Conservation (phyloP, 2,888 invertebrate species). For the Pediacus dermestoides region DNA sequence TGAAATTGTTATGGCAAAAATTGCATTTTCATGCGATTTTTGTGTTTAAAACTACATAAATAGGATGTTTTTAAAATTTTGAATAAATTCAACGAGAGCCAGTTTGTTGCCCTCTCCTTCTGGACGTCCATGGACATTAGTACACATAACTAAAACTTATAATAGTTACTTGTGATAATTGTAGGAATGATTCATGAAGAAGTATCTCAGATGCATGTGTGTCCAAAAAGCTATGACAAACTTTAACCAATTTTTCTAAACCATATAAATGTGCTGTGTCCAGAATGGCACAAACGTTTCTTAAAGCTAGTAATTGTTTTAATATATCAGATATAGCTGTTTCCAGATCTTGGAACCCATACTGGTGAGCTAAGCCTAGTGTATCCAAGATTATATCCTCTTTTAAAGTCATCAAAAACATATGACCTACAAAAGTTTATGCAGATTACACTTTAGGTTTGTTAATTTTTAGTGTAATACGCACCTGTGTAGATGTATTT, state of each 20-base stretch:
- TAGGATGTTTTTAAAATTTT: too few relatives aligned
- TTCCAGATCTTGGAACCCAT: conserved; percentile 91
- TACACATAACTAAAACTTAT: too few relatives aligned
- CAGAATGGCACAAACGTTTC: conserved; percentile 92
- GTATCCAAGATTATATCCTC: conserved; percentile 70
- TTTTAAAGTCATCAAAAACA: conserved; percentile 63
- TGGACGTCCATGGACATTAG: too few relatives aligned
- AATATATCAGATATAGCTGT: conserved; percentile 89
- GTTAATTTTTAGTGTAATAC: conserved; percentile 13
- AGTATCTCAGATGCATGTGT: conserved; percentile 82
- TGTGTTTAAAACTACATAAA: too few relatives aligned
- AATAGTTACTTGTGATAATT: conserved; percentile 74
- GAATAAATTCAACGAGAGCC: too few relatives aligned
- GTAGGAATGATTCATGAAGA: conserved; percentile 77
- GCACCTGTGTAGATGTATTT: conserved; percentile 93
- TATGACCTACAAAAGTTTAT: conserved; percentile 53
- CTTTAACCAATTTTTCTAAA: conserved; percentile 63
- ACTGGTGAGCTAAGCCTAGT: conserved; percentile 89
- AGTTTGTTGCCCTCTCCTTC: too few relatives aligned
- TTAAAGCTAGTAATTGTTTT: conserved; percentile 77
- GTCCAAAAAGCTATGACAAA: conserved; percentile 89
- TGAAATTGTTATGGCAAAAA: too few relatives aligned
- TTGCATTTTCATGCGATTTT: too few relatives aligned
- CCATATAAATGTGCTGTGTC: conserved; percentile 83
- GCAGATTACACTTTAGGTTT: conserved; percentile 7